A percentile compares a stretch with the other conserved stretches of the same genome.
Conservation (phyloP, 2,113 vertebrate genomes). For the Brachirus orientalis region DNA sequence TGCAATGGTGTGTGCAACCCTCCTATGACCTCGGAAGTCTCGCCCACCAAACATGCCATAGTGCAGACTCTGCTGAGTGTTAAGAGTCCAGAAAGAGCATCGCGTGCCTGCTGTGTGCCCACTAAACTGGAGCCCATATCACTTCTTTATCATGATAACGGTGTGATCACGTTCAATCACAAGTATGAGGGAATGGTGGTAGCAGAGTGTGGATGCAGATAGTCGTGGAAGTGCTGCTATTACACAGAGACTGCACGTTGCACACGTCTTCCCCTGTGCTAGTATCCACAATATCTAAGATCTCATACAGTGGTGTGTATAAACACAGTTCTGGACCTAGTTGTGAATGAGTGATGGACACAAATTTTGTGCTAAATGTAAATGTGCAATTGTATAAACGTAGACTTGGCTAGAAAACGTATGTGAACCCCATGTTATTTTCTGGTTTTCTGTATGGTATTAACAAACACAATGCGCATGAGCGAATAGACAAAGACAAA, state of each 20-base stretch:
- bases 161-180: conserved; percentile 93
- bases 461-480: no score
- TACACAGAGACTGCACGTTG: conserved; percentile 32
- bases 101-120: conserved; percentile 95
- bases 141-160: conserved; percentile 91
- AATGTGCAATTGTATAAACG: conserved; percentile 62
- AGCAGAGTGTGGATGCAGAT: conserved; percentile 97
- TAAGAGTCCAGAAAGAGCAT: conserved; percentile 88
- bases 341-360: conserved; percentile 54
- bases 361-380: conserved; percentile 39
- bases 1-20: conserved; percentile 91
- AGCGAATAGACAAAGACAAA: no score
- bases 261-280: conserved; percentile 11
- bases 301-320: conserved; percentile 44
- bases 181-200: conserved; percentile 98
- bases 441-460: no score
- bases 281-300: conserved; percentile 13
- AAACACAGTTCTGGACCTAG: conserved; percentile 48
- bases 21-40: conserved; percentile 90
- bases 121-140: conserved; percentile 96
- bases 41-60: conserved; percentile 95
- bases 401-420: not conserved
- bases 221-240: conserved; percentile 68
- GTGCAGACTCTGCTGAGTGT: conserved; percentile 91
- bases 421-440: no score